Conservation (phyloP, 2,888 invertebrate genomes). For the Apamea anceps region DNA sequence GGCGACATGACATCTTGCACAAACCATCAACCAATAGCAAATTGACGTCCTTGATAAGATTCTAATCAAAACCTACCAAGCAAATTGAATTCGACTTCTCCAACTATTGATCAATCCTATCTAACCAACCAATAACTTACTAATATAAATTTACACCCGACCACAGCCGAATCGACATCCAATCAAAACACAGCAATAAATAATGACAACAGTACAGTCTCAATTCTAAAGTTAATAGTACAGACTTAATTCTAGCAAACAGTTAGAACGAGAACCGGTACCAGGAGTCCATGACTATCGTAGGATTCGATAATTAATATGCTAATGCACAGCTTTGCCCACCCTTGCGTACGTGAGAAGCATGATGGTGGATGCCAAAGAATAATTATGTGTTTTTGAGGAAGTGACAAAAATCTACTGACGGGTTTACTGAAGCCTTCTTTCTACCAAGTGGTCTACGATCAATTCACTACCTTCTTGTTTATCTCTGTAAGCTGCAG, state of each 20-base stretch:
- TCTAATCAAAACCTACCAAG: slow-evolving; percentile 7
- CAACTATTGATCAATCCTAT: slow-evolving; percentile 46
- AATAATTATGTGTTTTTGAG: slow-evolving; percentile 33
- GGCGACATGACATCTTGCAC: background rate
- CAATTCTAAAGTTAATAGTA: slow-evolving; percentile 61
- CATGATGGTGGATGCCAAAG: slow-evolving; percentile 67
- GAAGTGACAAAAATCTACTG: background rate
- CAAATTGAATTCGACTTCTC: slow-evolving; percentile 29
- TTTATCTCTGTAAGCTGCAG: background rate
- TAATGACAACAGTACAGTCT: slow-evolving; percentile 57
- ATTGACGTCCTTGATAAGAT: slow-evolving; percentile 2
- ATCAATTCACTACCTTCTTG: background rate
- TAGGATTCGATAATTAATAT: slow-evolving; percentile 86
- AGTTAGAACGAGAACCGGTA: slow-evolving; percentile 71
- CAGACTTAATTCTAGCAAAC: slow-evolving; percentile 55
- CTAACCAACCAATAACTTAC: slow-evolving; percentile 34
- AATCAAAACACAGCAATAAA: slow-evolving; percentile 63
- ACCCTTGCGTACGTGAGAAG: slow-evolving; percentile 81
- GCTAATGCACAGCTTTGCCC: slow-evolving; percentile 84
- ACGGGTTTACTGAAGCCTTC: background rate
- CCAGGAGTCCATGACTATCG: slow-evolving; percentile 71
- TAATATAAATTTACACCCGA: slow-evolving; percentile 46
- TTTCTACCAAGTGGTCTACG: background rate
- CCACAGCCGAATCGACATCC: slow-evolving; percentile 50
- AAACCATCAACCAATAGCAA: background rate